phyloP scores from a whole-genome alignment of 2,113 vertebrate genomes.

The Lasiurus cinereus region DNA sequence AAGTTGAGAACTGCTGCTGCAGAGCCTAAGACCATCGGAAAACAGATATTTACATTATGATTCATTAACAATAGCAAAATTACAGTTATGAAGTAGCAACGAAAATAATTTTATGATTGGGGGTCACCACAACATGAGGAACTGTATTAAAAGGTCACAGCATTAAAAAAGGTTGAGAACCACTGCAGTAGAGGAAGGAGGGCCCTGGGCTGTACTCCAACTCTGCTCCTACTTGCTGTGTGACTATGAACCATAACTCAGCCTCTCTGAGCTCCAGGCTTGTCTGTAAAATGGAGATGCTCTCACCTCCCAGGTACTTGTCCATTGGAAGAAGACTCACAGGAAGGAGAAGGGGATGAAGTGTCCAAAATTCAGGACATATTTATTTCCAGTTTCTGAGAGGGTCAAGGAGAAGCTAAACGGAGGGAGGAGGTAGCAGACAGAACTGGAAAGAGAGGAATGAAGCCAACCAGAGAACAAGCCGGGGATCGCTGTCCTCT shows the following conservation, averaged over 20 bases:
- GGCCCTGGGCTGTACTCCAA: neutral
- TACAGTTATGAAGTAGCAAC: no score
- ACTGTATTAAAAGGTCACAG: no score
- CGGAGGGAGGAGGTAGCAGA: slow-evolving; percentile 32
- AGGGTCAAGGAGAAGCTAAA: slow-evolving; percentile 15
- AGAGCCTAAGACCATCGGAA: no score
- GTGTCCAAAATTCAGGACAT: neutral
- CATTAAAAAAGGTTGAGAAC: no score
- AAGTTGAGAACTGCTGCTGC: no score
- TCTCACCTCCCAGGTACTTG: neutral
- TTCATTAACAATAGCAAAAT: no score
- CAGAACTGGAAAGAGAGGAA: slow-evolving; percentile 29
- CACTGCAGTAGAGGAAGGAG: no score
- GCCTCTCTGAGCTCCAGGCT: slow-evolving; percentile 24
- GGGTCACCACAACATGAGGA: no score
- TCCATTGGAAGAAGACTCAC: neutral
- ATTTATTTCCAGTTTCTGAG: slow-evolving; percentile 14
- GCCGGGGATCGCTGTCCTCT: slow-evolving; percentile 41
- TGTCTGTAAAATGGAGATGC: neutral
- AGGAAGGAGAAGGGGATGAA: neutral
- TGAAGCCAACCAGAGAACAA: neutral
- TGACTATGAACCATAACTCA: neutral
- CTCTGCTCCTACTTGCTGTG: neutral
- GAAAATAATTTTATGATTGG: no score
- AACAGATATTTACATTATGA: no score